Evolutionary conservation across 2,888 invertebrate genomes (phyloP).

Genomic region (Philaethria dido): DNA sequence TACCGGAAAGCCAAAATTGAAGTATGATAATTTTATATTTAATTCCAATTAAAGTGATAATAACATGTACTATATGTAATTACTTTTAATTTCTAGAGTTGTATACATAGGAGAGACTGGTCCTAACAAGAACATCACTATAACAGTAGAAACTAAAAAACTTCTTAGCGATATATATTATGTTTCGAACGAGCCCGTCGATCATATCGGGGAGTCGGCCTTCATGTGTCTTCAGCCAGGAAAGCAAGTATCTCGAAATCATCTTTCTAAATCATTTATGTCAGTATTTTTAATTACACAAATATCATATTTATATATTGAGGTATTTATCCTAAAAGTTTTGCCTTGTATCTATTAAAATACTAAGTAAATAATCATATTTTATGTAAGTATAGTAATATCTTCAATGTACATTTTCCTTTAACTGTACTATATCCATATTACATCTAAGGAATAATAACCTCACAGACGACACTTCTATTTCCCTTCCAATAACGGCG

Average conservation of each 20-base stretch:
- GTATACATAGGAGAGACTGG: constrained; percentile 75
- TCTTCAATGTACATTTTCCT: too few species aligned
- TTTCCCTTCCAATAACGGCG: not conserved
- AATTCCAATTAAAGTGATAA: not conserved
- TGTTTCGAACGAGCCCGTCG: constrained; percentile 71
- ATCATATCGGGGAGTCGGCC: constrained; percentile 82
- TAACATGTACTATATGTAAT: not conserved
- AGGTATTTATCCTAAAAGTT: too few species aligned
- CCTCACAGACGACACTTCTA: constrained; percentile 12
- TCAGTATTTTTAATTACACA: not conserved
- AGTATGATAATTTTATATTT: constrained; percentile 64
- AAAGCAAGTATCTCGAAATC: constrained; percentile 64
- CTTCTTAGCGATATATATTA: constrained; percentile 82
- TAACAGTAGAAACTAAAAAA: constrained; percentile 70
- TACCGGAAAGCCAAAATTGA: constrained; percentile 85
- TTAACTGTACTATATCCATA: not conserved
- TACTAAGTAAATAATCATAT: too few species aligned
- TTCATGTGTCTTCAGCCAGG: constrained; percentile 85
- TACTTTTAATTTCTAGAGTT: constrained; percentile 55
- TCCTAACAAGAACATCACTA: constrained; percentile 71
- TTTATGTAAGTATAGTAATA: too few species aligned
- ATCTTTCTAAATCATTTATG: not conserved
- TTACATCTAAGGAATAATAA: not conserved
- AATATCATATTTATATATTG: too few species aligned
- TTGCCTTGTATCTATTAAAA: too few species aligned